A percentile compares a stretch with the other conserved stretches of the same genome.
Evolutionary conservation across 2,888 invertebrate genomes (phyloP).

Genomic region (Thecocarcelia acutangulata): DNA sequence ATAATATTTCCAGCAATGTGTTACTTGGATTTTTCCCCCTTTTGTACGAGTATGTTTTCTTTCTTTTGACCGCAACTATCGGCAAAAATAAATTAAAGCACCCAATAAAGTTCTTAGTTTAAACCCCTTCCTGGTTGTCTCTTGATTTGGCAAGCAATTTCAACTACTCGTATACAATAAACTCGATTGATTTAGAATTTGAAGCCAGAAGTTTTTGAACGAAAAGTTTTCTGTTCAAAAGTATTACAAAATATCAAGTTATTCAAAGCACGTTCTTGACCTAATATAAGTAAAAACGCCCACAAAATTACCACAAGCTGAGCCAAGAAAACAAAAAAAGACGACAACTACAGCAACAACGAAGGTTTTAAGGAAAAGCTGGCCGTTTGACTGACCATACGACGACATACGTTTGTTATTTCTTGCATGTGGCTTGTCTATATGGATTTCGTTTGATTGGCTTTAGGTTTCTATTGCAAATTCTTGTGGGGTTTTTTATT

Average conservation of each 20-base stretch:
- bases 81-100: conserved; percentile 11
- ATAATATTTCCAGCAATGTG: conserved; percentile 6
- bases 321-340: conserved; percentile 67
- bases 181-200: conserved; percentile 13
- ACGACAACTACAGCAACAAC: conserved; percentile 6
- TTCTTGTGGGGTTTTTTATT: conserved; percentile 10
- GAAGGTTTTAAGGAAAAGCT: conserved; percentile 47
- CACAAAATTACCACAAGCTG: conserved; percentile 80
- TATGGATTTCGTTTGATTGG: conserved; percentile 69
- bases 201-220: conserved; percentile 44
- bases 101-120: conserved; percentile 34
- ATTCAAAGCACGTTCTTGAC: conserved; percentile 80
- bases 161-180: conserved; percentile 35
- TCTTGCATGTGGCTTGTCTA: conserved; percentile 49
- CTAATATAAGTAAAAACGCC: conserved; percentile 80
- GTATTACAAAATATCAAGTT: conserved; percentile 65
- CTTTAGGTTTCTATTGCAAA: conserved; percentile 47
- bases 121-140: conserved; percentile 24
- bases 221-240: conserved; percentile 43
- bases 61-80: conserved; percentile 15
- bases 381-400: conserved; percentile 52
- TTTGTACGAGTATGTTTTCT: too few relatives aligned
- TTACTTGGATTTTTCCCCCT: conserved; percentile 17
- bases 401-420: conserved; percentile 35
- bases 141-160: conserved; percentile 51